Evolutionary conservation across 1,140 invertebrate genomes (phyloP).

Genomic region (Neodiprion lecontei): DNA sequence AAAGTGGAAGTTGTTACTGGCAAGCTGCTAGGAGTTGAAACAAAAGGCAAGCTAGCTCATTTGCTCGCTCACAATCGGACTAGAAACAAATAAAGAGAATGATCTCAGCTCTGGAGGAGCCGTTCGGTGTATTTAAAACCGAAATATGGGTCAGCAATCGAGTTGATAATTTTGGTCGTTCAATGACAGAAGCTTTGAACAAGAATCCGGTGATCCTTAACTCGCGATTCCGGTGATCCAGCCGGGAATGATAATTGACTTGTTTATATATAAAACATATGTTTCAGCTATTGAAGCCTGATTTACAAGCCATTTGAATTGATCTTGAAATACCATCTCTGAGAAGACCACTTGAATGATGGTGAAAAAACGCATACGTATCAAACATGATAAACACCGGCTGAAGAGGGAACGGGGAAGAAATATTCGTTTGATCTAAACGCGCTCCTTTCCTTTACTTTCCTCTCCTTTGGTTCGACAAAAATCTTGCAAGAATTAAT

Average conservation of each 20-base stretch:
- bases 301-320: conserved; percentile 1
- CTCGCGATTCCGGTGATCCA: too few species aligned
- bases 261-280: neutral
- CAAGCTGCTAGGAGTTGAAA: conserved; percentile 12
- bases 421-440: neutral
- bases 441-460: neutral
- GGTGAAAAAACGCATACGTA: too few species aligned
- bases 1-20: neutral
- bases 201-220: too few species aligned
- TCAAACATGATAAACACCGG: neutral
- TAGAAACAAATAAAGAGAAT: neutral
- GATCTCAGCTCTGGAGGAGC: neutral
- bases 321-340: neutral
- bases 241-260: neutral
- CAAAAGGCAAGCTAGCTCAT: conserved; percentile 13
- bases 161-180: neutral
- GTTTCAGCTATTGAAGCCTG: neutral
- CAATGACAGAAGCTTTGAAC: neutral
- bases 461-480: neutral
- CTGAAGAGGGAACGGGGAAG: neutral
- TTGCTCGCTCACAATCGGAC: neutral
- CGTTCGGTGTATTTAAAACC: conserved; percentile 43
- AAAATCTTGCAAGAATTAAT: neutral
- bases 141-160: conserved; percentile 44
- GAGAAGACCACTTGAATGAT: neutral